phyloP scores from a whole-genome alignment of 1,140 invertebrate genomes.

The Popillia japonica region DNA sequence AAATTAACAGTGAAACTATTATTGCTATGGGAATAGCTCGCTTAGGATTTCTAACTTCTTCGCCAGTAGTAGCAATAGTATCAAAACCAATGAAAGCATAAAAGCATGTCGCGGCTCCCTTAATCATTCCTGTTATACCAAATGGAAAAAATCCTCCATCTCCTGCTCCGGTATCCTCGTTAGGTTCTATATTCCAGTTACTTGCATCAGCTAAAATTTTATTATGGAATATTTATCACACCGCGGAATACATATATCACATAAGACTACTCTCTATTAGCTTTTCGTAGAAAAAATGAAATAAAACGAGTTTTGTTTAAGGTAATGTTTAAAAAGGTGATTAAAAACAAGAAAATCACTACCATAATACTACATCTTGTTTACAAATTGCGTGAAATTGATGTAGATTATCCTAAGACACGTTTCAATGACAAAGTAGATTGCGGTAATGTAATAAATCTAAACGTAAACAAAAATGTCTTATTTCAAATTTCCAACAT shows the following conservation, averaged over 20 bases:
- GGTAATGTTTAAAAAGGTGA: no score
- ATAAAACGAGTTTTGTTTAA: background rate
- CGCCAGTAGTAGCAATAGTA: slow-evolving; percentile 86
- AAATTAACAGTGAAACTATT: slow-evolving; percentile 79
- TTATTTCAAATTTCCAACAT: no score
- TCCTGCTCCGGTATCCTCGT: slow-evolving; percentile 64
- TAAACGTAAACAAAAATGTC: no score
- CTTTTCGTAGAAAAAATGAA: background rate
- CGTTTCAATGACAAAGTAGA: no score
- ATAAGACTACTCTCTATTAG: background rate
- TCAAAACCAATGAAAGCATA: slow-evolving; percentile 94
- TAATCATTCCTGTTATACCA: slow-evolving; percentile 82
- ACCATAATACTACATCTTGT: no score
- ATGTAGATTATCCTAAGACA: no score
- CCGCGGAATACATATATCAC: background rate
- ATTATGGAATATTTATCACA: background rate
- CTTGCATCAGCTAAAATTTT: slow-evolving; percentile 64
- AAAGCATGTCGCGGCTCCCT: slow-evolving; percentile 89
- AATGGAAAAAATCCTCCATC: slow-evolving; percentile 87
- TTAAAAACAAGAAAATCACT: background rate
- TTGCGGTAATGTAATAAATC: no score
- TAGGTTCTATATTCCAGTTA: slow-evolving; percentile 73
- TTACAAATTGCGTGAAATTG: no score
- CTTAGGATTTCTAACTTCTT: slow-evolving; percentile 89
- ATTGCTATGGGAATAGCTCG: slow-evolving; percentile 88